Conservation (phyloP, 2,113 vertebrate genomes). For the Lutjanus erythropterus region DNA sequence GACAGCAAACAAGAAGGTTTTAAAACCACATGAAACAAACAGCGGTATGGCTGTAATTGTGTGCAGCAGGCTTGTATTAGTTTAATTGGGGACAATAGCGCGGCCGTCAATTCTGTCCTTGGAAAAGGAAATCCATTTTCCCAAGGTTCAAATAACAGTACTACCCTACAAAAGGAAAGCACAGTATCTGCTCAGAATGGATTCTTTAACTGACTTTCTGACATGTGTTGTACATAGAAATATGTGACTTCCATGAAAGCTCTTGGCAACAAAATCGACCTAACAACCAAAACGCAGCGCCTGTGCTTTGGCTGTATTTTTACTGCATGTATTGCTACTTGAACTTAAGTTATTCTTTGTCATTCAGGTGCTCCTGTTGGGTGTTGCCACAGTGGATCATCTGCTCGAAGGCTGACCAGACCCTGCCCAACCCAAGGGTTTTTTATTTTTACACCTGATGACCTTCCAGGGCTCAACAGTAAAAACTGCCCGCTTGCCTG, state of each 20-base stretch:
- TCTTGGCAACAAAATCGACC: neutral
- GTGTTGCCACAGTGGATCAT: too few relatives aligned
- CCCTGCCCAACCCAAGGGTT: too few relatives aligned
- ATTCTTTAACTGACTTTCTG: neutral
- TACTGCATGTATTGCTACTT: too few relatives aligned
- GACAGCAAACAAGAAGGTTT: constrained; percentile 29
- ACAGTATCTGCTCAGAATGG: neutral
- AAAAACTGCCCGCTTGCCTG: too few relatives aligned
- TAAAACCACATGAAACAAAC: constrained; percentile 46
- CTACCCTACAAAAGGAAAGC: neutral
- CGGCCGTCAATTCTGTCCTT: constrained; percentile 49
- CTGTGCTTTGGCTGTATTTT: neutral
- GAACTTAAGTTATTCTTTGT: too few relatives aligned
- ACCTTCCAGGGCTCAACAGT: too few relatives aligned
- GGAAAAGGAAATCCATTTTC: constrained; percentile 48
- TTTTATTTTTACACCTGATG: too few relatives aligned
- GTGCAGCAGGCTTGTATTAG: constrained; percentile 33
- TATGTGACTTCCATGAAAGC: neutral
- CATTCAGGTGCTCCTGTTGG: too few relatives aligned
- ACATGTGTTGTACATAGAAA: neutral
- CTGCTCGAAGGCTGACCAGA: too few relatives aligned
- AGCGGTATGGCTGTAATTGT: constrained; percentile 37
- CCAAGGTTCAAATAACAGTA: constrained; percentile 51
- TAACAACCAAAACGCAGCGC: neutral
- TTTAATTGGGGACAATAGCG: constrained; percentile 54